phyloP scores from a whole-genome alignment of 2,888 invertebrate species.

The Drosophila colorata region DNA sequence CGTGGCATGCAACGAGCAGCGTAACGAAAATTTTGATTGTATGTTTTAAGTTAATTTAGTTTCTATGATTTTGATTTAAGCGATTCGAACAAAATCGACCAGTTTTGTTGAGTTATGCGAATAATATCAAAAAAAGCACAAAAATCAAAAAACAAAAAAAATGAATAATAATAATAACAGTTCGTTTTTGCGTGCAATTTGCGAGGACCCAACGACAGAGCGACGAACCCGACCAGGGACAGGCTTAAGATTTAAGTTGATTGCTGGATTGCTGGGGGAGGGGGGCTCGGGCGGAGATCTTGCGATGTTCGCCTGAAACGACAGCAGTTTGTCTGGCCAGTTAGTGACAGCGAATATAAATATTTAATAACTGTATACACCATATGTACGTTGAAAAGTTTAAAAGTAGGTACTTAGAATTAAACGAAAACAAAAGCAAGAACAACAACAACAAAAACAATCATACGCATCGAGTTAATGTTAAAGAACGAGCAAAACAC shows the following conservation, averaged over 20 bases:
- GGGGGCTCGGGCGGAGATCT: not conserved
- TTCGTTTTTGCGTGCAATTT: constrained; percentile 5
- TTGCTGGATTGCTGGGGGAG: constrained; percentile 51
- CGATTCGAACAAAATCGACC: constrained; percentile 41
- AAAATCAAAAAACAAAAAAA: constrained; percentile 2
- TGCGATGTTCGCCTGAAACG: not conserved
- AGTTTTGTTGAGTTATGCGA: constrained; percentile 50
- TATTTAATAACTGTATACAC: constrained; percentile 54
- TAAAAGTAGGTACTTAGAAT: constrained; percentile 75
- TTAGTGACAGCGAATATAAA: constrained; percentile 44
- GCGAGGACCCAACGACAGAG: constrained; percentile 24
- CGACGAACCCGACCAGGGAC: constrained; percentile 39
- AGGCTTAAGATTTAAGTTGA: constrained; percentile 60
- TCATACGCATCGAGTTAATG: constrained; percentile 46
- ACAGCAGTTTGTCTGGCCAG: constrained; percentile 30
- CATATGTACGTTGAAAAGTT: constrained; percentile 65
- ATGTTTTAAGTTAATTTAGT: constrained; percentile 75
- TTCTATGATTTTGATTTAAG: constrained; percentile 63
- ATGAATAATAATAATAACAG: not conserved
- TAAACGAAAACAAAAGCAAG: constrained; percentile 37
- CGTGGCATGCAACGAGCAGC: constrained; percentile 47
- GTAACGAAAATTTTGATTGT: constrained; percentile 55
- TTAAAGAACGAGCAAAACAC: constrained; percentile 43
- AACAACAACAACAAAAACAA: constrained; percentile 24
- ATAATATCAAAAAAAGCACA: constrained; percentile 21